These are phyloP conservation scores for Ochlodes sylvanus DNA, from an alignment of 2,888 invertebrate species.

Conservation along the genomic window DNA sequence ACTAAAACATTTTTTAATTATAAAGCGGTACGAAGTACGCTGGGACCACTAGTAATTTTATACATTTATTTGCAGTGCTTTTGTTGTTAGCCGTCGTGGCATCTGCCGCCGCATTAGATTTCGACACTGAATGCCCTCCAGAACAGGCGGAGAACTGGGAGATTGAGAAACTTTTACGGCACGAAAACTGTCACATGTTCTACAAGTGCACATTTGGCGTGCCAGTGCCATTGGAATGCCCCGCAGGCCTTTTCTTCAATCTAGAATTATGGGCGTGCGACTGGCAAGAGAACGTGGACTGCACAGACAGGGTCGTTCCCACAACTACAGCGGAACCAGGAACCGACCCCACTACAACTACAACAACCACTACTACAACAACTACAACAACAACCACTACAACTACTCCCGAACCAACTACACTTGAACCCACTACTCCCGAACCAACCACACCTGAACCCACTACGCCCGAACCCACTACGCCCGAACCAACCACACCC, in stretches of 20 bases:
- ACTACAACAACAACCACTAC: too few relatives aligned
- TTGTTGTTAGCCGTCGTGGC: constrained; percentile 42
- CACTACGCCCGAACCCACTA: constrained; percentile 48
- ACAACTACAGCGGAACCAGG: neutral
- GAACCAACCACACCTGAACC: neutral
- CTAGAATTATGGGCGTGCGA: constrained; percentile 84
- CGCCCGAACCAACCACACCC: constrained; percentile 41
- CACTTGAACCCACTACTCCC: neutral
- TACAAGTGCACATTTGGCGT: constrained; percentile 87
- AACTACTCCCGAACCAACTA: neutral
- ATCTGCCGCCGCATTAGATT: constrained; percentile 45
- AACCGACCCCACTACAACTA: neutral
- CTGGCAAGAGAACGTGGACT: constrained; percentile 86
- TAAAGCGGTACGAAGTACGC: too few relatives aligned
- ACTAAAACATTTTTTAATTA: too few relatives aligned
- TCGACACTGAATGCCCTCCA: constrained; percentile 59
- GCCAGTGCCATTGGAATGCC: constrained; percentile 85
- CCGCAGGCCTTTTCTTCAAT: constrained; percentile 84
- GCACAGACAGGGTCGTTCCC: constrained; percentile 66
- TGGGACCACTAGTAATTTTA: constrained; percentile 2
- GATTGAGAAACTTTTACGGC: constrained; percentile 81
- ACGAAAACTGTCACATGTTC: constrained; percentile 86
- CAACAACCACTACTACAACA: too few relatives aligned
- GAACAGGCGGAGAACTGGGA: constrained; percentile 63
- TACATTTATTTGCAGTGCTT: constrained; percentile 39